Percentiles rank a stretch among this genome's conserved stretches.
phyloP scores from a whole-genome alignment of 2,797 vertebrate genomes.

The Pogoniulus pusillus region DNA sequence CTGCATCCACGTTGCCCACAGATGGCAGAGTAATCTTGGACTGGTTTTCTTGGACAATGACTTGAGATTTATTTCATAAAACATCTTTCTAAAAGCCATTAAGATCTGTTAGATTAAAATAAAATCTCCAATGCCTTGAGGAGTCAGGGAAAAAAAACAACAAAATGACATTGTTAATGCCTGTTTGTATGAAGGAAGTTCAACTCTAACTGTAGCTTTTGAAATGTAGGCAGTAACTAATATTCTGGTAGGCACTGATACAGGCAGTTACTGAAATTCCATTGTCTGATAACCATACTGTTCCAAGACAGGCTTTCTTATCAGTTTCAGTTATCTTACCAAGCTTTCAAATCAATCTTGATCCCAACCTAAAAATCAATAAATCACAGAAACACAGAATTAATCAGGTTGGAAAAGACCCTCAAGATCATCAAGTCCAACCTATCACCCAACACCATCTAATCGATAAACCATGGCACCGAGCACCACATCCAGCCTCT shows the following conservation, averaged over 20 bases:
- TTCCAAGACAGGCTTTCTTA: background rate
- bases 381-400: background rate
- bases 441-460: too few species aligned
- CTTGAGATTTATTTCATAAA: constrained; percentile 57
- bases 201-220: background rate
- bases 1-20: constrained; percentile 54
- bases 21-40: constrained; percentile 64
- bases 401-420: too few species aligned
- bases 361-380: background rate
- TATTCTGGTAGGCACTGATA: background rate
- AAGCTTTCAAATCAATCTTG: background rate
- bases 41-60: constrained; percentile 43
- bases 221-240: background rate
- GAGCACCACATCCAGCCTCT: too few species aligned
- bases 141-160: background rate
- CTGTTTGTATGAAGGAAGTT: constrained; percentile 14
- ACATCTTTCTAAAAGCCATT: constrained; percentile 44
- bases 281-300: background rate
- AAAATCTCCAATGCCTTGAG: constrained; percentile 37
- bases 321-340: background rate
- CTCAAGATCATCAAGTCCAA: too few species aligned
- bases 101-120: constrained; percentile 52
- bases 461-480: too few species aligned
- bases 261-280: background rate
- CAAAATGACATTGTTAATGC: background rate